Evolutionary conservation across 2,888 invertebrate genomes (phyloP).

Genomic region (Drosophila quinaria): DNA sequence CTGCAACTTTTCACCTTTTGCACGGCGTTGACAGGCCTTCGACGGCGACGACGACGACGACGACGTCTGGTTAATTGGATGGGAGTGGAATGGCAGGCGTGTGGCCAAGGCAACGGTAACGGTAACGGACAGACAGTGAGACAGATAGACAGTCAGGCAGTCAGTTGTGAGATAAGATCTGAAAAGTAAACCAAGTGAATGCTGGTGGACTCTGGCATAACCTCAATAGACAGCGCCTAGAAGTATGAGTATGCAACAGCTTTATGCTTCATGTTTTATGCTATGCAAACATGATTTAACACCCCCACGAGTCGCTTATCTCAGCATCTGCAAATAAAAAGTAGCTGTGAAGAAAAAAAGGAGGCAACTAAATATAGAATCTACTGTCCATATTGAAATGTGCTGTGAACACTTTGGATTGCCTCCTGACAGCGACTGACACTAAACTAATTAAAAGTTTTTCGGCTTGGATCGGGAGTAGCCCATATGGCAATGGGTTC

Average conservation of each 20-base stretch:
- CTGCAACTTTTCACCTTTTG: conserved; percentile 74
- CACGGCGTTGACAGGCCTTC: conserved; percentile 54
- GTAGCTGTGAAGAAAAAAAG: not conserved
- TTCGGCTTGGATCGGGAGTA: conserved; percentile 21
- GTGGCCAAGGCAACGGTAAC: conserved; percentile 40
- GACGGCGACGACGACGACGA: conserved; percentile 8
- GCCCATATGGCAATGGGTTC: conserved; percentile 55
- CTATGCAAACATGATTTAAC: conserved; percentile 62
- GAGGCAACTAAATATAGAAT: not conserved
- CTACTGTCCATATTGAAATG: conserved; percentile 23
- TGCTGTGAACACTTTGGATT: conserved; percentile 28
- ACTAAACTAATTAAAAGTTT: conserved; percentile 78
- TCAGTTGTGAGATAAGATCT: conserved; percentile 56
- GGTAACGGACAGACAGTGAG: not conserved
- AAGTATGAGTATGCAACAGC: conserved; percentile 54
- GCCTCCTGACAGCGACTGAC: conserved; percentile 41
- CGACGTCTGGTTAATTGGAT: conserved; percentile 70
- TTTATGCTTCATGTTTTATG: conserved; percentile 22
- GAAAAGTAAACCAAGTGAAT: conserved; percentile 35
- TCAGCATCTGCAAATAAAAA: conserved; percentile 42
- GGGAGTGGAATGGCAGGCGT: conserved; percentile 35
- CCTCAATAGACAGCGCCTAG: conserved; percentile 31
- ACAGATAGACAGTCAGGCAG: conserved; percentile 1
- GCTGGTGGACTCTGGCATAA: conserved; percentile 22
- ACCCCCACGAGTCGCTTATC: conserved; percentile 30